Evolutionary conservation across 2,888 invertebrate genomes (phyloP), one percentile per base, ranked within the genome.

Genomic region (Magallana nippona): DNA sequence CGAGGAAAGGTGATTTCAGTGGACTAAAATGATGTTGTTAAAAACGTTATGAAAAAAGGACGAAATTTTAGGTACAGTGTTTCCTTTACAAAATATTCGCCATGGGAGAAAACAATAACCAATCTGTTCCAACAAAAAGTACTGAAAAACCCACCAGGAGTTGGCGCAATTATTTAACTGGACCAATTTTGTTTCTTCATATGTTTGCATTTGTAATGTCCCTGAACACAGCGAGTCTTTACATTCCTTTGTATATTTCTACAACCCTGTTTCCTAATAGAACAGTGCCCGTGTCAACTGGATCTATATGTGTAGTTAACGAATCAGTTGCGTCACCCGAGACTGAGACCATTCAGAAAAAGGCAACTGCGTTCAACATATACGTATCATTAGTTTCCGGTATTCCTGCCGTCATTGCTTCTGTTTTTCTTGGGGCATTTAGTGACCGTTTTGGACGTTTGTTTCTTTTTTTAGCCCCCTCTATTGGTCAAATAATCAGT

Each of bases 381-480:
- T 87, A 87, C 81, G 62, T 81, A 17, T 58, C 78, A 1, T n/a
- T 87, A 0, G 81, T 86, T 5, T 19, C 78, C 0, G 81, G 63
- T 27, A 13, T 85, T 1, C 88, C 88, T 1, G 85, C 87, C 10
- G 71, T 88, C 2, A 83, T 87, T 58, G 79, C 84, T 19, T 87
- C 86, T 55, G 17, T 88, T 2, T 55, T 88, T 10, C 84, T 84
- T 77, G 85, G 84, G 32, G 80, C 87, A 1, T 87, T 86, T 60
- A 85, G 87, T 1, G 88, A 88, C 32, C 58, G 85, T 19, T 60
- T 87, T 58, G 88, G 88, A 56, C 62, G 88, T 60, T 85, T 81
- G 22, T 84, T 85, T 82, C n/a, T 86, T 19, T 80, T 88, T 10
- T 19, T 85, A 13, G 11, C 87, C 11, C 83, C 79, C 15, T 83